Base-by-base conservation (phyloP, 2,113 vertebrate genomes). In the Oriolus oriolus region DNA sequence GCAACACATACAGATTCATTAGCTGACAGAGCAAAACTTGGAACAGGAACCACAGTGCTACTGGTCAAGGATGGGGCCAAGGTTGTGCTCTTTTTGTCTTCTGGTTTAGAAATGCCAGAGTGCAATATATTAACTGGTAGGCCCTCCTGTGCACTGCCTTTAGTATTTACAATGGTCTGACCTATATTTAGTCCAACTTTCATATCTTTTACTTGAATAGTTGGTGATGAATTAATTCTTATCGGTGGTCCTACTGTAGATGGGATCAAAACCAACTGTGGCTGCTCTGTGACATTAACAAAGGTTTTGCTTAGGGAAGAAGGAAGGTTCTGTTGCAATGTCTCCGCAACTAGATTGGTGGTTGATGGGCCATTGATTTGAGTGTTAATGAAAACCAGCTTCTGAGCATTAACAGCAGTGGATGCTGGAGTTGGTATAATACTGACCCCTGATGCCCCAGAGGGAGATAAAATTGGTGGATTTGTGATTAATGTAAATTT, bases 401-500 rank as follows among this genome's bases (percentile, higher is more conserved):
- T 98, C 91, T 99, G 98, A 71, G 97, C 54, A 42, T 97, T 94
- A 77, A 97, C 66, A 44, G 96, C 92, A 89, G 96, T 63, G 27
- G 98, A 96, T 93, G 95, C 87, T 22, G 63, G 91, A 81, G 97
- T 89, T 39, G 98, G 89, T 79, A 98, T 92, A 87, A 98, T 61
- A 86, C 91, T 97, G 60, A 98, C 87, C 76, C 97, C 97, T 83
- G 98, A 73, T 41, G 95, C 57, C 69, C 91, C 89, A 93, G 98
- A 96, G 30, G 98, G 47, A 22, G 98, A 87, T 86, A 98, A 95
- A 96, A 97, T 66, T 28, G 99, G 95, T 64, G 98, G 98, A 82
- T 98, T 97, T 68, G 98, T 94, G 33, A 99, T 97, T 61, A 99
- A 96, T 73, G 99, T 98, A 77, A 99, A 97, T 96, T 99, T 99